Evolutionary conservation across 2,888 invertebrate species (phyloP).

Genomic region (Aphodius granarius): DNA sequence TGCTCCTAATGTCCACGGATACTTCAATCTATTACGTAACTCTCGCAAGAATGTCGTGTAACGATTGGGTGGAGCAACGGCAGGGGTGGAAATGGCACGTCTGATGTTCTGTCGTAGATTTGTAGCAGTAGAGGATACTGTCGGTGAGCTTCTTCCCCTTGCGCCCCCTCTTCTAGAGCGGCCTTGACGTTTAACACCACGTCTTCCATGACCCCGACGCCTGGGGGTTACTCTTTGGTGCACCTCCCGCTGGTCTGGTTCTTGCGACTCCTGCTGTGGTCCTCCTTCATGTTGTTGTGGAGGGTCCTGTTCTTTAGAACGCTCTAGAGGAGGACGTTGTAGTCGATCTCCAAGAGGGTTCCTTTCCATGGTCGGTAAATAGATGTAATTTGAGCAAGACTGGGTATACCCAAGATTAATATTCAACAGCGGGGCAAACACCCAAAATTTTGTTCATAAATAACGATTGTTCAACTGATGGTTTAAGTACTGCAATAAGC

Average conservation of each 20-base stretch:
- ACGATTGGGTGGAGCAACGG: not conserved
- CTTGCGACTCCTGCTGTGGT: not conserved
- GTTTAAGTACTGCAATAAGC: not conserved
- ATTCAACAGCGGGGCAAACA: too few species aligned
- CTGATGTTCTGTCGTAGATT: too few species aligned
- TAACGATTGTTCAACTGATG: too few species aligned
- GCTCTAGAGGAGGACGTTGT: too few species aligned
- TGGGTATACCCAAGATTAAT: too few species aligned
- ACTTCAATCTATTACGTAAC: not conserved
- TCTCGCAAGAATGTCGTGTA: not conserved
- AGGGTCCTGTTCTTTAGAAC: not conserved
- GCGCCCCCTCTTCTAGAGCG: not conserved
- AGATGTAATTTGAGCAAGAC: not conserved
- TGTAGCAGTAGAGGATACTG: too few species aligned
- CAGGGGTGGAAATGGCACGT: not conserved
- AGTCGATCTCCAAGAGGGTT: too few species aligned
- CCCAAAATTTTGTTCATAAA: too few species aligned
- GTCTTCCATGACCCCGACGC: too few species aligned
- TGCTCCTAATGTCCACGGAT: not conserved
- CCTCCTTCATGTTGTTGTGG: not conserved
- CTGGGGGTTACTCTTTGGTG: too few species aligned
- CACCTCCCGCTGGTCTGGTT: too few species aligned
- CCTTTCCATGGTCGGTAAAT: not conserved
- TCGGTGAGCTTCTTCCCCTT: not conserved
- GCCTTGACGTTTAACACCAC: too few species aligned